A percentile compares a stretch with the other conserved stretches of the same genome.
Evolutionary conservation across 2,113 vertebrate species (phyloP).

Genomic region (Engraulis encrasicolus): DNA sequence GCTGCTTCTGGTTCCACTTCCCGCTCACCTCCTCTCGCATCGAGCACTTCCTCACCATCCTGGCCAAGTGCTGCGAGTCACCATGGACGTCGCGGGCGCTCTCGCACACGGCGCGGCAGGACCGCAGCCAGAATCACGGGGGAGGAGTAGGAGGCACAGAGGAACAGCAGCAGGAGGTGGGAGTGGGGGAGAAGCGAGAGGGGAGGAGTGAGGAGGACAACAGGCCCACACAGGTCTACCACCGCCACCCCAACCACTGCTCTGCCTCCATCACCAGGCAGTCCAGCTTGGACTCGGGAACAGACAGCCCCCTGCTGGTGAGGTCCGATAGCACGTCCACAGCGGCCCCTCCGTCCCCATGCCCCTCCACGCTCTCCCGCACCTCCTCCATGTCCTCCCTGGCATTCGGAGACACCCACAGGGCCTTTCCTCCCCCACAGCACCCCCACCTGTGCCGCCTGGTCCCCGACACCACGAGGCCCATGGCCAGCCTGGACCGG

Average conservation of each 20-base stretch:
- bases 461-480: conserved; percentile 45
- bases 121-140: conserved; percentile 47
- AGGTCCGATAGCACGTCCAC: conserved; percentile 43
- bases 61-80: conserved; percentile 82
- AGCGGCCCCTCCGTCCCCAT: conserved; percentile 59
- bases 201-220: background rate
- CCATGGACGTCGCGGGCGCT: conserved; percentile 83
- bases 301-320: conserved; percentile 66
- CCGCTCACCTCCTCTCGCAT: conserved; percentile 81
- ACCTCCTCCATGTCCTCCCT: conserved; percentile 49
- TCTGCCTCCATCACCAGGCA: conserved; percentile 34
- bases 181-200: conserved; percentile 5
- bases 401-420: conserved; percentile 15
- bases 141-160: too few relatives aligned
- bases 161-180: conserved; percentile 35
- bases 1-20: conserved; percentile 84
- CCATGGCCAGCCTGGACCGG: conserved; percentile 68
- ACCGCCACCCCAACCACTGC: background rate
- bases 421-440: background rate
- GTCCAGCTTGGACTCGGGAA: conserved; percentile 63
- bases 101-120: conserved; percentile 73
- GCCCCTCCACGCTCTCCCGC: conserved; percentile 58
- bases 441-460: conserved; percentile 33
- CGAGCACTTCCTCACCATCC: conserved; percentile 80
- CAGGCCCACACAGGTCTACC: conserved; percentile 3